Base-by-base conservation (phyloP, 1,140 invertebrate species). In the Wiebesia pumilae region DNA sequence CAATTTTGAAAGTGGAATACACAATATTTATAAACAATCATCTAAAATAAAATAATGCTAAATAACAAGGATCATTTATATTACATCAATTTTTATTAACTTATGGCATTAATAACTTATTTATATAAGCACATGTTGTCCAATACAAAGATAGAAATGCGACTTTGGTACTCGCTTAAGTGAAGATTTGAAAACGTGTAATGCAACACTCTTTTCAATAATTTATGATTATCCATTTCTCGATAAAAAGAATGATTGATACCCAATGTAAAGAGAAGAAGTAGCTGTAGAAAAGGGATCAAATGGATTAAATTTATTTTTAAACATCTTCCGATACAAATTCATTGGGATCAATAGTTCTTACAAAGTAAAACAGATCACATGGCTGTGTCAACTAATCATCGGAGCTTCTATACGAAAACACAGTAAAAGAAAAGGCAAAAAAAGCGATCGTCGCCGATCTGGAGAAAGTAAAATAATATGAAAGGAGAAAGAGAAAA, bases 381-480 rank as follows among this genome's bases (percentile, higher is more conserved):
- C 38, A 43, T 14, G 38, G 38, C 27, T 75, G 40, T 75, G 40
- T 43, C 38, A 75, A 75, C 38, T 75, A 75, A 75, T 43, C 71
- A 19, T n/a, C 0, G 38, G 2, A 43, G 38, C 6, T 43, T 12
- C 33, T 33, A 38, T 38, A 40, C 0, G 62, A 43, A 69, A 81
- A 40, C 0, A 65, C 6, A 24, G 7, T 3, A 65, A 40, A 81
- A 21, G 33, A 40, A 38, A n/a, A 81, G 79, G n/a, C 1, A 38
- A 3, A 35, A 79, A 51, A 58, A 24, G 51, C 69, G 73, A 84
- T 79, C 75, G 62, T 12, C 19, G 73, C 33, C 30, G 54, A 78
- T 84, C 12, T 43, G 35, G 35, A 78, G 79, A 75, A 83, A 83
- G 58, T 47, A 86, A 83, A 86, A 79, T 77, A 78, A 79, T 67